These are phyloP conservation scores for Carterocephalus palaemon DNA, from an alignment of 2,888 invertebrate genomes.

Conservation along the genomic window DNA sequence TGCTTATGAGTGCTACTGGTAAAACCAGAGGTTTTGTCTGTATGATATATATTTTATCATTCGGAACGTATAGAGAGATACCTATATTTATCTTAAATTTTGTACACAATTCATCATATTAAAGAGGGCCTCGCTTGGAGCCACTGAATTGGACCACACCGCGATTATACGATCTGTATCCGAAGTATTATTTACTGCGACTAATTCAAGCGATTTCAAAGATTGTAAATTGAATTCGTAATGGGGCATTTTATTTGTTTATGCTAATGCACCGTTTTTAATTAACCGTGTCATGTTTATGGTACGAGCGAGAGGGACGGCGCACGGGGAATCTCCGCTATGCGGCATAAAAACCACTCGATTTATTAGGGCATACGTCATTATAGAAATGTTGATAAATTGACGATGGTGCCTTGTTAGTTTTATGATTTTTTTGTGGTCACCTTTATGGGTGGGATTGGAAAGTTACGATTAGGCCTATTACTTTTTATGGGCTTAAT, in stretches of 20 bases:
- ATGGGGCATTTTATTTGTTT: slow-evolving; percentile 78
- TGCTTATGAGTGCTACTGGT: too few relatives aligned
- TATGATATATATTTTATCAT: too few relatives aligned
- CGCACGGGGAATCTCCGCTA: slow-evolving; percentile 51
- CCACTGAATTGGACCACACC: slow-evolving; percentile 31
- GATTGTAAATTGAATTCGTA: slow-evolving; percentile 78
- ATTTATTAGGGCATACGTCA: slow-evolving; percentile 68
- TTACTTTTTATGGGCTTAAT: slow-evolving; percentile 23
- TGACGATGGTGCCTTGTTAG: slow-evolving; percentile 43
- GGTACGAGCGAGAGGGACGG: slow-evolving; percentile 37
- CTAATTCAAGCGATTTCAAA: slow-evolving; percentile 73
- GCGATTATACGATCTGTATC: slow-evolving; percentile 58
- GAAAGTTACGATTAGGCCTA: slow-evolving; percentile 25
- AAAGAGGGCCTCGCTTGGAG: slow-evolving; percentile 1
- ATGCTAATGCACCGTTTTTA: slow-evolving; percentile 75
- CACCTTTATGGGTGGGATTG: slow-evolving; percentile 33
- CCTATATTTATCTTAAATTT: too few relatives aligned
- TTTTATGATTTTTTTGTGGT: slow-evolving; percentile 31
- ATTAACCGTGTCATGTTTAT: slow-evolving; percentile 60
- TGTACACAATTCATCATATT: too few relatives aligned
- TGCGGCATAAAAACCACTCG: slow-evolving; percentile 45
- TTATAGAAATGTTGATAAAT: slow-evolving; percentile 61
- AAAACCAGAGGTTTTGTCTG: too few relatives aligned
- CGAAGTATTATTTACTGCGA: slow-evolving; percentile 74
- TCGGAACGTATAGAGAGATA: too few relatives aligned